Conservation (phyloP, 2,113 vertebrate genomes). For the Boleophthalmus pectinirostris region DNA sequence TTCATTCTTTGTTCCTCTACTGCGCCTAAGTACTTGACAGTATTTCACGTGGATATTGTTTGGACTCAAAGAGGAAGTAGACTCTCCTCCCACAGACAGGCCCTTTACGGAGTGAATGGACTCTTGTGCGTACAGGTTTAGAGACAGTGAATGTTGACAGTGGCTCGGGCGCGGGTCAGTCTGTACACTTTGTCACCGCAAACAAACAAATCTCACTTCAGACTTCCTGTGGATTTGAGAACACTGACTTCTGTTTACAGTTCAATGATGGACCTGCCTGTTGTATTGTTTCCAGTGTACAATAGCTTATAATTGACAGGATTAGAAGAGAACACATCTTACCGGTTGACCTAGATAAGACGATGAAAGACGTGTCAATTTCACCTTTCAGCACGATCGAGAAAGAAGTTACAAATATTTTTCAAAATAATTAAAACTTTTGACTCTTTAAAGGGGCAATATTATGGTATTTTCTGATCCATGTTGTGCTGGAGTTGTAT, state of each 20-base stretch:
- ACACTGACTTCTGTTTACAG: not conserved
- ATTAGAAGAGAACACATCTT: not conserved
- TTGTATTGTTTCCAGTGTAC: not conserved
- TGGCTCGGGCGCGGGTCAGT: slow-evolving; percentile 11
- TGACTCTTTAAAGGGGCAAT: no score
- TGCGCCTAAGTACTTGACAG: not conserved
- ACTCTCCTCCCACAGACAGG: slow-evolving; percentile 30
- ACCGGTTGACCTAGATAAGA: not conserved
- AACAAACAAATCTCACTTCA: not conserved
- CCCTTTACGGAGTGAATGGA: slow-evolving; percentile 21
- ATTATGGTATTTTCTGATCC: no score
- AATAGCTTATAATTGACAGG: not conserved
- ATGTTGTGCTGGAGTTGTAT: no score
- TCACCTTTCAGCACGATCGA: not conserved
- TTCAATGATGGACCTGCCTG: not conserved
- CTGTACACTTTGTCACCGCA: slow-evolving; percentile 11
- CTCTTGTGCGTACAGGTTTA: slow-evolving; percentile 12
- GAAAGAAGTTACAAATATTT: not conserved
- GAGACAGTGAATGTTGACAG: slow-evolving; percentile 13
- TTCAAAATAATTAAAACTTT: no score
- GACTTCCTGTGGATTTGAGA: not conserved
- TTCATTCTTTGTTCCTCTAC: no score
- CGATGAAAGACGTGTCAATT: not conserved
- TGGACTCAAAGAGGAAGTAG: slow-evolving; percentile 55
- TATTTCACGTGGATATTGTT: slow-evolving; percentile 26